phyloP scores from a whole-genome alignment of 2,113 vertebrate genomes.

The Rhodinocichla rosea region DNA sequence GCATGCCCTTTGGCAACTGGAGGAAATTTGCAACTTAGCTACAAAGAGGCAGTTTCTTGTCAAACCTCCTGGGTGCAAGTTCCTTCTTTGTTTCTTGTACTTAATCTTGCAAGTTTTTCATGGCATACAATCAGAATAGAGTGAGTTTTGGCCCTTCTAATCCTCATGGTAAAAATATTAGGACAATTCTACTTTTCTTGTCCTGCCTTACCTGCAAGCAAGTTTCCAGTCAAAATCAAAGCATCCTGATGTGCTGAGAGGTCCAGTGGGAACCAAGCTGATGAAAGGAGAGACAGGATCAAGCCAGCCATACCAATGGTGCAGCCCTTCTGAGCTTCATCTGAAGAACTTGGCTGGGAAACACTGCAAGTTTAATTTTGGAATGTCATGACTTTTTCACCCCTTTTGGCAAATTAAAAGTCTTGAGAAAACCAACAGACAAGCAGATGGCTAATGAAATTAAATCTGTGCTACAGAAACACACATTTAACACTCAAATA shows the following conservation, averaged over 20 bases:
- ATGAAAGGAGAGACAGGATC: constrained; percentile 90
- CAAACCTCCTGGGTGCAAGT: background rate
- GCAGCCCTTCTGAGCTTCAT: constrained; percentile 79
- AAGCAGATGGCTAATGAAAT: background rate
- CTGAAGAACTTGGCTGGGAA: constrained; percentile 76
- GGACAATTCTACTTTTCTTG: background rate
- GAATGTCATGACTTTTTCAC: background rate
- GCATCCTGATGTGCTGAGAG: constrained; percentile 96
- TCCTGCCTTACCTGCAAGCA: constrained; percentile 83
- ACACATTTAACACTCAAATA: background rate
- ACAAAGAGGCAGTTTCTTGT: background rate
- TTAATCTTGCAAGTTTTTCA: background rate
- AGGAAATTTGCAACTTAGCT: background rate
- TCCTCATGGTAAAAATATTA: background rate
- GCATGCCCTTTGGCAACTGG: background rate
- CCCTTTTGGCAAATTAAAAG: background rate
- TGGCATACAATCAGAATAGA: background rate
- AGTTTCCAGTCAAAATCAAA: constrained; percentile 88
- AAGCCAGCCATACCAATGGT: constrained; percentile 88
- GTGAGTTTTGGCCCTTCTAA: background rate
- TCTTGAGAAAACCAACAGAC: background rate
- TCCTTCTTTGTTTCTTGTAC: background rate
- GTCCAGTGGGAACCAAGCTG: constrained; percentile 94
- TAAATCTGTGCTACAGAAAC: background rate
- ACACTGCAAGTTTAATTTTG: constrained; percentile 70